Percentiles rank a stretch among this genome's conserved stretches.
Evolutionary conservation across 2,888 invertebrate species (phyloP).

Genomic region (Chymomyza caudatula): DNA sequence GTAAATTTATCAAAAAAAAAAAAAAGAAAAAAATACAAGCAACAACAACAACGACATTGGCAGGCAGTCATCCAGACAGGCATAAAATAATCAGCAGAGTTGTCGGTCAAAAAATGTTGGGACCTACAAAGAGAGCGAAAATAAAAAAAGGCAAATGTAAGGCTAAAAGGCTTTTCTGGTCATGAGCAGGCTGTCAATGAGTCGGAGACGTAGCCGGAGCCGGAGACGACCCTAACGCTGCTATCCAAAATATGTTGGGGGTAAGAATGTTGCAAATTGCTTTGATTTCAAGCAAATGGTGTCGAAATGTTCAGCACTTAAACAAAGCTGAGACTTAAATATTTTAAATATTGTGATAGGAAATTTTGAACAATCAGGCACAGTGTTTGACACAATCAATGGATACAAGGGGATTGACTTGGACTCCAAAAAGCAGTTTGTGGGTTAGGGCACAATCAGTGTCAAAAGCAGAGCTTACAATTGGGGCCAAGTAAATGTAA

Average conservation of each 20-base stretch:
- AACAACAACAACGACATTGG: slow-evolving; percentile 24
- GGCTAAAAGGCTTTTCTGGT: slow-evolving; percentile 65
- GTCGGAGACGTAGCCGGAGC: not conserved
- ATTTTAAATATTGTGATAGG: slow-evolving; percentile 32
- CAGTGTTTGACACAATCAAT: slow-evolving; percentile 44
- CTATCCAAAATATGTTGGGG: slow-evolving; percentile 17
- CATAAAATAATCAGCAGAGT: slow-evolving; percentile 62
- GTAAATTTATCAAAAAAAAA: slow-evolving; percentile 67
- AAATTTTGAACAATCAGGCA: slow-evolving; percentile 11
- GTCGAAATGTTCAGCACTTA: slow-evolving; percentile 16
- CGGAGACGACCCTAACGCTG: slow-evolving; percentile 17
- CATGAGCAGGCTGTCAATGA: slow-evolving; percentile 22
- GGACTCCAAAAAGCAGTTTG: not conserved
- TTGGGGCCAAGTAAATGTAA: slow-evolving; percentile 35
- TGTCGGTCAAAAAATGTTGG: slow-evolving; percentile 33
- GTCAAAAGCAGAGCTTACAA: not conserved
- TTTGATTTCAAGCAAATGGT: slow-evolving; percentile 34
- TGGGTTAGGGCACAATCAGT: not conserved
- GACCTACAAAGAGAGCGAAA: slow-evolving; percentile 17
- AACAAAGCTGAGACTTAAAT: slow-evolving; percentile 19
- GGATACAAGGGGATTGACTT: slow-evolving; percentile 19
- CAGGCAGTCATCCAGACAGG: slow-evolving; percentile 41
- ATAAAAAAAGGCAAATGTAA: slow-evolving; percentile 55
- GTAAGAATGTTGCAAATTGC: slow-evolving; percentile 43
- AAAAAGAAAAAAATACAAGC: slow-evolving; percentile 7